Evolutionary conservation across 2,797 vertebrate species (phyloP), one percentile per base, ranked within the genome.

Genomic region (Poecilia picta): DNA sequence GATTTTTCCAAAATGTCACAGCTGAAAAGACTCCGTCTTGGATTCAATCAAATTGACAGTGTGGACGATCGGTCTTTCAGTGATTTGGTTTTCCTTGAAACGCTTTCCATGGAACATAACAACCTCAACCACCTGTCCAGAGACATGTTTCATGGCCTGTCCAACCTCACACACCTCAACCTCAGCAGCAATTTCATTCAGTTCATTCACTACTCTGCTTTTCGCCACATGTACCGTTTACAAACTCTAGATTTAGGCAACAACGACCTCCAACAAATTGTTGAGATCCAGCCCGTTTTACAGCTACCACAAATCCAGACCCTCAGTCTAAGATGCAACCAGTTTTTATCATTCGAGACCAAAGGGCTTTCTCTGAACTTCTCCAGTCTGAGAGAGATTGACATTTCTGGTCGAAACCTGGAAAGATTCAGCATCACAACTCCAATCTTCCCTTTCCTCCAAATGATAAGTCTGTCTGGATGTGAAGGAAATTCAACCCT

Each of bases 401-500:
- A 62, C 36, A 25, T 82, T 59, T 49, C 74, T 55, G 0, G 1
- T 13, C 15, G 15, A 10, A 0, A 57, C 0, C 16, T 81, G 41
- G 12, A 66, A 33, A 81, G 2, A 8, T 84, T 89, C 55, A 83
- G 86, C 0, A 84, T 88, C 39, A 76, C 72, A 12, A 81, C 72
- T 12, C 36, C 46, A 2, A 45, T 87, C 33, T 86, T 89, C 55
- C 84, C 86, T 57, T 53, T 36, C 10, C 73, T 89, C 1, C 20
- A 83, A 39, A 33, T 0, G 1, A 41, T 85, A 2, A 2, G 68
- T 10, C 0, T 79, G 16, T 81, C 10, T 4, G 0, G 3, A 0
- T 53, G 20, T 66, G 6, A 0, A 1, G 0, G 5, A 0, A 4
- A 5, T 2, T 0, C 78, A 0, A 20, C 43, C 11, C 43, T 45